Base-by-base conservation (phyloP, 1,140 invertebrate species). In the Araneus ventricosus region DNA sequence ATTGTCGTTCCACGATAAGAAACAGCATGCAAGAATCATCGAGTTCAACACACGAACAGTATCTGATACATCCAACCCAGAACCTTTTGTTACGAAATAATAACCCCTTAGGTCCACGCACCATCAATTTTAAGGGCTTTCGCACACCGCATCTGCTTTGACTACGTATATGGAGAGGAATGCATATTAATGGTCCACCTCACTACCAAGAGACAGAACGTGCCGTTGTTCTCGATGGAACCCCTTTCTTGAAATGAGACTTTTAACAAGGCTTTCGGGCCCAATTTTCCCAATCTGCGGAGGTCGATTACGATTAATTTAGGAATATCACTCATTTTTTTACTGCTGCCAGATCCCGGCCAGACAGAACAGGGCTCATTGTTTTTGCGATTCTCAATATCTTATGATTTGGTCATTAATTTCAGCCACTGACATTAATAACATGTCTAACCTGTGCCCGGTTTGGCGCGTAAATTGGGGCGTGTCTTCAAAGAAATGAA, bases 281-380 rank as follows among this genome's bases (percentile, higher is more conserved):
- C 79, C 75, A 91, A 84, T 91, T 91, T 87, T 84, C 89, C 89
- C 75, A 84, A 91, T 91, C 70, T 91, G 59, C 30, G 89, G 57
- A 91, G 89, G 89, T 45, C 89, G 89, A 91, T 91, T 91, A 91
- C 89, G 89, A 91, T 91, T 91, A 91, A 91, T 91, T 75, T 79
- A 34, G 30, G 59, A 90, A 84, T 84, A 84, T 91, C 75, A 79
- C n/a, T 91, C 70, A 82, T 91, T 91, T 39, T 37, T 61, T 84
- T 30, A 39, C 82, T 84, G 89, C 45, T 82, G 45, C 79, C 24
- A 37, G 24, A 30, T 39, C 27, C 37, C 20, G 14, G 17, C 3
- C 84, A 84, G 80, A 45, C 37, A 45, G 80, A 84, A 84, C n/a
- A 57, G 80, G 34, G 17, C 84, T 57, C 88, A 90, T 91, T 91